phyloP scores from a whole-genome alignment of 2,888 invertebrate species.

The Idaea biselata region DNA sequence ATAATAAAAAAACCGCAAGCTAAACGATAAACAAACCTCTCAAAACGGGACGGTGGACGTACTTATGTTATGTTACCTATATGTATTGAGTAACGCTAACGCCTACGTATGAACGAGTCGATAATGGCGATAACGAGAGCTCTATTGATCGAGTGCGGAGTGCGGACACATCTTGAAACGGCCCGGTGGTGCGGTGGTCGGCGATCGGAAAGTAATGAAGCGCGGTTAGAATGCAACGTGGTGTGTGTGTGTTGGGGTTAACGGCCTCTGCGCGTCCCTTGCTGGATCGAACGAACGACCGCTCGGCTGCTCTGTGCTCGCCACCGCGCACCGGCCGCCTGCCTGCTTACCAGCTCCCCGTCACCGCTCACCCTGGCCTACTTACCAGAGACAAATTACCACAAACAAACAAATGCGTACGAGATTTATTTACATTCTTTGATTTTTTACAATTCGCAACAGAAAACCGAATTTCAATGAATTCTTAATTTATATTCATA shows the following conservation, averaged over 20 bases:
- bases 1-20: background rate
- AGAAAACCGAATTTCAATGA: background rate
- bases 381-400: slow-evolving; percentile 46
- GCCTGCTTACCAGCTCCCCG: slow-evolving; percentile 32
- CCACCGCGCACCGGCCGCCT: slow-evolving; percentile 29
- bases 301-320: slow-evolving; percentile 25
- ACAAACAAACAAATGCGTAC: background rate
- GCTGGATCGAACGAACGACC: slow-evolving; percentile 56
- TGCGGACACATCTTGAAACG: slow-evolving; percentile 24
- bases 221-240: slow-evolving; percentile 23
- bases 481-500: background rate
- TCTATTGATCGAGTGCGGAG: slow-evolving; percentile 34
- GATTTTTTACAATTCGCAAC: background rate
- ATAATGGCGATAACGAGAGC: slow-evolving; percentile 30
- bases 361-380: slow-evolving; percentile 35
- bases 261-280: slow-evolving; percentile 72
- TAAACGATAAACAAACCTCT: background rate
- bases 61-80: background rate
- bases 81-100: slow-evolving; percentile 3
- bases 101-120: slow-evolving; percentile 26
- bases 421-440: background rate
- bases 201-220: slow-evolving; percentile 45
- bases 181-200: slow-evolving; percentile 13
- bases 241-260: slow-evolving; percentile 47
- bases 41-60: background rate